Percentiles rank a stretch among this genome's conserved stretches.
Conservation (phyloP, 2,113 vertebrate species). For the Orcinus orca region DNA sequence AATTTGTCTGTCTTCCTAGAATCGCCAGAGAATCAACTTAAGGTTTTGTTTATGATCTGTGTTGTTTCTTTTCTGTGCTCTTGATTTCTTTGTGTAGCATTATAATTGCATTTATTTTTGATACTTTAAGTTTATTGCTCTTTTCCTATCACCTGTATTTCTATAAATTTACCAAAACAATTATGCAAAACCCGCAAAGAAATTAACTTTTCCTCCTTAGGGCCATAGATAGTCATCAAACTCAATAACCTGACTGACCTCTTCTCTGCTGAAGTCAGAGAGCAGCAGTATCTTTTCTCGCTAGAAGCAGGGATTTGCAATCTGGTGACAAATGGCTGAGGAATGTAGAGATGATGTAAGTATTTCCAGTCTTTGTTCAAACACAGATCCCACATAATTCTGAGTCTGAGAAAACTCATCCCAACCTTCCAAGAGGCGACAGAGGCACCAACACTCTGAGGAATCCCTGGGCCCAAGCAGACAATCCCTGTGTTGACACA, state of each 20-base stretch:
- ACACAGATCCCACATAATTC: conserved; percentile 24
- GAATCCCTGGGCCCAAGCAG: background rate
- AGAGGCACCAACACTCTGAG: background rate
- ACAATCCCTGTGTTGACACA: conserved; percentile 7
- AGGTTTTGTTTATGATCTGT: background rate
- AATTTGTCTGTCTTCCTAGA: background rate
- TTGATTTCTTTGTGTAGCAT: background rate
- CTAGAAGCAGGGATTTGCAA: background rate
- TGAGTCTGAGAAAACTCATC: conserved; percentile 6
- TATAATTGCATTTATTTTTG: background rate
- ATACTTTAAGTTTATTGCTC: background rate
- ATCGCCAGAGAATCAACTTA: background rate
- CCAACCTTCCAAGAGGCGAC: background rate
- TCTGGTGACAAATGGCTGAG: background rate
- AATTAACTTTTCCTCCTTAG: background rate
- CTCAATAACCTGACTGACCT: background rate
- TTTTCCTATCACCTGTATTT: background rate
- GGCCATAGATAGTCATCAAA: background rate
- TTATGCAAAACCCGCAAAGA: background rate
- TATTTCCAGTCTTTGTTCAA: background rate
- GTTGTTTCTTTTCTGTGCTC: background rate
- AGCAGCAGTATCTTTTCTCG: background rate
- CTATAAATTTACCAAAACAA: background rate
- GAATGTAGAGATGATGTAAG: conserved; percentile 32
- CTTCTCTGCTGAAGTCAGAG: background rate